Evolutionary conservation across 2,888 invertebrate species (phyloP).

Genomic region (Pollenia griseotomentosa): DNA sequence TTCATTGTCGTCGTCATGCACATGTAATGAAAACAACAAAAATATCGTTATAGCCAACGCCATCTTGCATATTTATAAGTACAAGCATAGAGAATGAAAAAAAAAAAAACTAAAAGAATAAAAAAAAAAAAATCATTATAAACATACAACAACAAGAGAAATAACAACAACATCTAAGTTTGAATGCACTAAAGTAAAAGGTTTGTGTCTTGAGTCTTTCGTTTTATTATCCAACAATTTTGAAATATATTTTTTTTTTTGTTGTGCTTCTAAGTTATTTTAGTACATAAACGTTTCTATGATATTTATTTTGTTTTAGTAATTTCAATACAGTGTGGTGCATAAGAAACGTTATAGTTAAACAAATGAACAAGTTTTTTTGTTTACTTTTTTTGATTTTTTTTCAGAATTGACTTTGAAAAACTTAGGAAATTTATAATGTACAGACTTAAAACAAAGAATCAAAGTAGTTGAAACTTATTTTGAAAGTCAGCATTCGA

Average conservation of each 20-base stretch:
- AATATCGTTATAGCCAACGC: slow-evolving; percentile 72
- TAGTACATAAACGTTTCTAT: not conserved
- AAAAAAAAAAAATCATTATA: not conserved
- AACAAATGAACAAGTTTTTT: too few relatives aligned
- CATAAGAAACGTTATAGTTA: not conserved
- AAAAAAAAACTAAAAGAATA: slow-evolving; percentile 16
- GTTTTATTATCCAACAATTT: slow-evolving; percentile 22
- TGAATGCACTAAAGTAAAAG: not conserved
- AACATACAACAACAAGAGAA: slow-evolving; percentile 20
- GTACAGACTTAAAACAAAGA: too few relatives aligned
- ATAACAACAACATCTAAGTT: not conserved
- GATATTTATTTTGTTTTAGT: not conserved
- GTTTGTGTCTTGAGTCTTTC: slow-evolving; percentile 56
- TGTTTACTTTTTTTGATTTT: too few relatives aligned
- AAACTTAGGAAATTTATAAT: too few relatives aligned
- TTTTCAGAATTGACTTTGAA: too few relatives aligned
- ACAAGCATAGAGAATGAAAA: slow-evolving; percentile 23
- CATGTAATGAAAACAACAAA: slow-evolving; percentile 65
- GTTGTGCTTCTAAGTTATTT: not conserved
- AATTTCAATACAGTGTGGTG: not conserved
- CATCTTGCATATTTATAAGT: slow-evolving; percentile 75
- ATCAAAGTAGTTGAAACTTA: too few relatives aligned
- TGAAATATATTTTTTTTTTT: not conserved
- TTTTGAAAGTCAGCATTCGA: too few relatives aligned
- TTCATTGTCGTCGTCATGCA: slow-evolving; percentile 64